phyloP scores from a whole-genome alignment of 2,888 invertebrate species.

The Ariolimax columbianus region DNA sequence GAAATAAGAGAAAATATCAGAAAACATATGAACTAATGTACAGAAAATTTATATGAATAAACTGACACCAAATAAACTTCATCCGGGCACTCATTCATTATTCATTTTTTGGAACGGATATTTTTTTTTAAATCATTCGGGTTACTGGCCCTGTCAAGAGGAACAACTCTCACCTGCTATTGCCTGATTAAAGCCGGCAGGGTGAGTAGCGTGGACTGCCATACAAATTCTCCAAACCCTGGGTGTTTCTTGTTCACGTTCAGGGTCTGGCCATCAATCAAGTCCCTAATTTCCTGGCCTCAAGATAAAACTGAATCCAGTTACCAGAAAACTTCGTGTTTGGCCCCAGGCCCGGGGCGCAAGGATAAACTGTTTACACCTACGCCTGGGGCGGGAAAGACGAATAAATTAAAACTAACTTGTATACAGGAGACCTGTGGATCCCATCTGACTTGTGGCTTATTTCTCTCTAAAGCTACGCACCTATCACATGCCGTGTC shows the following conservation, averaged over 20 bases:
- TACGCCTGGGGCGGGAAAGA: background rate
- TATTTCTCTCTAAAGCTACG: background rate
- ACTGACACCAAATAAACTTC: too few relatives aligned
- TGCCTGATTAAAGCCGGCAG: background rate
- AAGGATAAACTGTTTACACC: constrained; percentile 13
- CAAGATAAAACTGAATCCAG: background rate
- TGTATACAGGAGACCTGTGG: background rate
- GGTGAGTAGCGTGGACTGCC: background rate
- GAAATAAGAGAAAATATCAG: too few relatives aligned
- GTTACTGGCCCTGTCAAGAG: constrained; percentile 4
- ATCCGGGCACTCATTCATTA: too few relatives aligned
- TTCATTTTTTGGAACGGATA: too few relatives aligned
- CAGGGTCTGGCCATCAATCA: background rate
- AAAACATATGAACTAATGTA: too few relatives aligned
- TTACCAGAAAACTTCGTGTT: background rate
- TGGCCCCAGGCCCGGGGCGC: background rate
- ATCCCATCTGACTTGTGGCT: background rate
- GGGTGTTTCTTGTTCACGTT: background rate
- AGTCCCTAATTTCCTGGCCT: background rate
- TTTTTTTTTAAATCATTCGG: background rate
- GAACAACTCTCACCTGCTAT: constrained; percentile 27
- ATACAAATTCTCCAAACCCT: background rate
- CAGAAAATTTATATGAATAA: too few relatives aligned
- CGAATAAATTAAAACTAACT: background rate
- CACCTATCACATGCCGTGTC: too few relatives aligned